A percentile compares a stretch with the other conserved stretches of the same genome.
Conservation (phyloP, 2,113 vertebrate genomes). For the Thamnophis sirtalis region DNA sequence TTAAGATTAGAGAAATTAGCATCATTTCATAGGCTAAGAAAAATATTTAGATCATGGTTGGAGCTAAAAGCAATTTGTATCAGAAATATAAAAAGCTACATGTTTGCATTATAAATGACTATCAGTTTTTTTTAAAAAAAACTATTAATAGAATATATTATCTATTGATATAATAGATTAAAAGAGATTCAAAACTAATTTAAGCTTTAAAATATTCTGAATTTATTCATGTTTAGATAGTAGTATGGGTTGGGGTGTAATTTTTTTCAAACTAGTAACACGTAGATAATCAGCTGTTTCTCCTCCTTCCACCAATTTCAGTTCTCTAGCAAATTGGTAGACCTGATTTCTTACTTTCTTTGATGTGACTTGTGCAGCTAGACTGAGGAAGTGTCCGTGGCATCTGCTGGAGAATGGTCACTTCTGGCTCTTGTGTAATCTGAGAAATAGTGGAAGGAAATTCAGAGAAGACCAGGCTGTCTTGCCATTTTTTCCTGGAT, state of each 20-base stretch:
- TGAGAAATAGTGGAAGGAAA: not conserved
- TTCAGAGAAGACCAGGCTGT: not conserved
- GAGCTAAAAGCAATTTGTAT: not conserved
- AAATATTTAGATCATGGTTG: not conserved
- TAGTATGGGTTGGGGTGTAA: too few species aligned
- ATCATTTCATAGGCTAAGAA: not conserved
- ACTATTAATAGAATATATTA: not conserved
- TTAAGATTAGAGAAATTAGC: not conserved
- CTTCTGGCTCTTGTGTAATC: conserved; percentile 13
- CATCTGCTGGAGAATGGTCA: conserved; percentile 20
- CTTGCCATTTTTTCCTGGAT: not conserved
- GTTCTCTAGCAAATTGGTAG: not conserved
- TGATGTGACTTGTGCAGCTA: not conserved
- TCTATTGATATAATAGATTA: not conserved
- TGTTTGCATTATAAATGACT: not conserved
- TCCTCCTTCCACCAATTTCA: not conserved
- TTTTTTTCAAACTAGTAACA: not conserved
- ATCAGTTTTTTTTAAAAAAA: not conserved
- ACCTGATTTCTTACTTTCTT: conserved; percentile 6
- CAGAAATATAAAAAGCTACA: not conserved
- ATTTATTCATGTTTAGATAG: not conserved
- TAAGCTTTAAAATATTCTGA: not conserved
- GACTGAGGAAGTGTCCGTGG: not conserved
- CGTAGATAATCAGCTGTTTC: not conserved
- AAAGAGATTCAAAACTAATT: not conserved